phyloP scores from a whole-genome alignment of 2,113 vertebrate species.

The Grammomys dolichurus region DNA sequence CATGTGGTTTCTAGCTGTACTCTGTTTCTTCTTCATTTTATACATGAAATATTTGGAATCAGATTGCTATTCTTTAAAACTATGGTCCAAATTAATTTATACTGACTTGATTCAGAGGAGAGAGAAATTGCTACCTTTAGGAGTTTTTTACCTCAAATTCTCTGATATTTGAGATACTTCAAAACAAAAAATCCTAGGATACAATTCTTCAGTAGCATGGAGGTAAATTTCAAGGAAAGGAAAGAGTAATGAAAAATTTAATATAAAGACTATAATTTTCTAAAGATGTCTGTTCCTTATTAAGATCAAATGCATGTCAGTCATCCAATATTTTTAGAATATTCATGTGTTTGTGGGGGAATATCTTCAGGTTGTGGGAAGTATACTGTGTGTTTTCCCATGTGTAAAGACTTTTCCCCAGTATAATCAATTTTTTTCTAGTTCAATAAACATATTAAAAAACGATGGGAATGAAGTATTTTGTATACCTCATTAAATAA shows the following conservation, averaged over 20 bases:
- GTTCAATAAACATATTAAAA: conserved; percentile 53
- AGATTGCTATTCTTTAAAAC: conserved; percentile 66
- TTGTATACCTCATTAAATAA: conserved; percentile 57
- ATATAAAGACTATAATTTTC: conserved; percentile 81
- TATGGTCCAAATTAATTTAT: conserved; percentile 72
- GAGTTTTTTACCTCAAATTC: conserved; percentile 70
- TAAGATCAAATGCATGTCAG: conserved; percentile 76
- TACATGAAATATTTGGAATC: conserved; percentile 22
- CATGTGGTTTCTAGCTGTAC: conserved; percentile 61
- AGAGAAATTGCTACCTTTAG: conserved; percentile 75
- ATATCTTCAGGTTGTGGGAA: conserved; percentile 32
- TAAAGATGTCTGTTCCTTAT: conserved; percentile 77
- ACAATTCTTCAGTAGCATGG: conserved; percentile 69
- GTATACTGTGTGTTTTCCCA: not conserved
- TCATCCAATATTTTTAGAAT: conserved; percentile 75
- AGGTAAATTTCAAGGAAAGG: conserved; percentile 68
- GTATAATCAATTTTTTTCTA: conserved; percentile 55
- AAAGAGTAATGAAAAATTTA: conserved; percentile 78
- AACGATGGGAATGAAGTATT: conserved; percentile 32
- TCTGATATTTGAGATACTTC: conserved; percentile 76
- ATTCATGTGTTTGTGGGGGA: conserved; percentile 38
- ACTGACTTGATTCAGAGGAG: conserved; percentile 65
- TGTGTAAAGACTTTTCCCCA: conserved; percentile 71
- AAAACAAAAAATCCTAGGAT: not conserved
- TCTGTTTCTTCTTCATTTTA: conserved; percentile 56